A percentile compares a stretch with the other conserved stretches of the same genome.
Evolutionary conservation across 1,140 invertebrate species (phyloP).

Genomic region (Thaumetopoea pityocampa): DNA sequence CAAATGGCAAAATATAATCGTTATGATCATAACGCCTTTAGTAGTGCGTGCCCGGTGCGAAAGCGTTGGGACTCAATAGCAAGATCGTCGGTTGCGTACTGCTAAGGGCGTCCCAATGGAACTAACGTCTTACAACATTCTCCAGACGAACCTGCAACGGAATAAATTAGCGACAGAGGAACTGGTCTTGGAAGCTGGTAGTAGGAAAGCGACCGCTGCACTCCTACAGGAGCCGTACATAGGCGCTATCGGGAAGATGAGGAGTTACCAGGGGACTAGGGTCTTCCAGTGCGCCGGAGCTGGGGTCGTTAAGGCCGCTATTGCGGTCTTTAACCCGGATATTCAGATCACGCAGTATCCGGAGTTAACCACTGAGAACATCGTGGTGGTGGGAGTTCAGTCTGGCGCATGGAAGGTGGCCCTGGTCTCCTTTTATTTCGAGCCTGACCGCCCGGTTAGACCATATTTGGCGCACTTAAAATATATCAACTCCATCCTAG

Average conservation of each 20-base stretch:
- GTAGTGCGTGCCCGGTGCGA: conserved; percentile 2
- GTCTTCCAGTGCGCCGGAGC: conserved; percentile 7
- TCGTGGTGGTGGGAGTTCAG: conserved; percentile 13
- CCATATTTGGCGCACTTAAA: conserved; percentile 12
- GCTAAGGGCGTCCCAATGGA: conserved; percentile 4
- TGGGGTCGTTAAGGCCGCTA: conserved; percentile 10
- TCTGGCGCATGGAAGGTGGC: conserved; percentile 7
- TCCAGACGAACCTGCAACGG: conserved; percentile 19
- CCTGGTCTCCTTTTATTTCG: conserved; percentile 15
- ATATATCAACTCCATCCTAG: background rate
- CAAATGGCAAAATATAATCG: background rate
- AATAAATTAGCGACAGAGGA: conserved; percentile 16
- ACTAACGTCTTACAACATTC: background rate
- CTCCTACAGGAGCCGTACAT: conserved; percentile 11
- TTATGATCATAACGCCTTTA: conserved; percentile 9
- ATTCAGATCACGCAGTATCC: conserved; percentile 5
- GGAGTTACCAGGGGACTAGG: conserved; percentile 2
- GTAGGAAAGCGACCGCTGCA: background rate
- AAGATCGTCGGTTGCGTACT: conserved; percentile 2
- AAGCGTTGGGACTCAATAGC: conserved; percentile 3
- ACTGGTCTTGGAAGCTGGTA: conserved; percentile 5
- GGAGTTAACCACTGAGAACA: conserved; percentile 13
- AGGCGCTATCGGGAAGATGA: background rate
- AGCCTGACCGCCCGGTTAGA: conserved; percentile 5
- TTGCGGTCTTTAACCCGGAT: conserved; percentile 7